A percentile compares a stretch with the other conserved stretches of the same genome.
These are phyloP conservation scores for Parapristionchus giblindavisi DNA, from an alignment of 2,888 invertebrate species.

Conservation along the genomic window DNA sequence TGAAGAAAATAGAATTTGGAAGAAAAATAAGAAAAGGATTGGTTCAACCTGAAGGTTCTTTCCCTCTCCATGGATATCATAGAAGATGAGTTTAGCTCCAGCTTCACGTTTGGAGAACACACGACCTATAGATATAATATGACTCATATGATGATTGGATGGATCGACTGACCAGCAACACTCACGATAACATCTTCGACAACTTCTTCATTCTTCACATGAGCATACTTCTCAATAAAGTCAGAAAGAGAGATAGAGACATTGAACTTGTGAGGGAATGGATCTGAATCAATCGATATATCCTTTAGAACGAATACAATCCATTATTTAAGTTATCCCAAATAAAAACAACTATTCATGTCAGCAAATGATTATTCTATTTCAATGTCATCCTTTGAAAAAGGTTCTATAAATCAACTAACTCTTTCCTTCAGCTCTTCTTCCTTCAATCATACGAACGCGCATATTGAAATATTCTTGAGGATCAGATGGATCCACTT, in stretches of 20 bases:
- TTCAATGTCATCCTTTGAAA: too few relatives aligned
- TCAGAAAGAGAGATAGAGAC: conserved; percentile 87
- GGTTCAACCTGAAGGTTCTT: conserved; percentile 83
- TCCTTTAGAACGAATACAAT: background rate
- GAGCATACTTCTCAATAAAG: conserved; percentile 84
- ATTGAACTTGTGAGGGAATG: conserved; percentile 93
- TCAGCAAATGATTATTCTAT: too few relatives aligned
- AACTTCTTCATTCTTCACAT: conserved; percentile 77
- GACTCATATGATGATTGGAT: too few relatives aligned
- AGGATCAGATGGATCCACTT: conserved; percentile 66
- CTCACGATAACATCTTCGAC: conserved; percentile 78
- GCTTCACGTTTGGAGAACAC: conserved; percentile 93
- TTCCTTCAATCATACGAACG: conserved; percentile 81
- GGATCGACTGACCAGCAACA: conserved; percentile 81
- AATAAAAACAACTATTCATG: too few relatives aligned
- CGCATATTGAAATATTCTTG: conserved; percentile 87
- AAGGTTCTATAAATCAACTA: background rate
- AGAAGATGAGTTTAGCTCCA: conserved; percentile 92
- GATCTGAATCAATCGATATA: conserved; percentile 75
- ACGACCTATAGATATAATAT: conserved; percentile 77
- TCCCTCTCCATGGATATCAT: conserved; percentile 94
- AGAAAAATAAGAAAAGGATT: too few relatives aligned
- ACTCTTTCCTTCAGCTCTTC: conserved; percentile 75
- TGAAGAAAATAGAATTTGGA: too few relatives aligned
- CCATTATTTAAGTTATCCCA: background rate